Percentiles rank a stretch among this genome's conserved stretches.
phyloP scores from a whole-genome alignment of 2,797 vertebrate species.

The Danio tinwini region DNA sequence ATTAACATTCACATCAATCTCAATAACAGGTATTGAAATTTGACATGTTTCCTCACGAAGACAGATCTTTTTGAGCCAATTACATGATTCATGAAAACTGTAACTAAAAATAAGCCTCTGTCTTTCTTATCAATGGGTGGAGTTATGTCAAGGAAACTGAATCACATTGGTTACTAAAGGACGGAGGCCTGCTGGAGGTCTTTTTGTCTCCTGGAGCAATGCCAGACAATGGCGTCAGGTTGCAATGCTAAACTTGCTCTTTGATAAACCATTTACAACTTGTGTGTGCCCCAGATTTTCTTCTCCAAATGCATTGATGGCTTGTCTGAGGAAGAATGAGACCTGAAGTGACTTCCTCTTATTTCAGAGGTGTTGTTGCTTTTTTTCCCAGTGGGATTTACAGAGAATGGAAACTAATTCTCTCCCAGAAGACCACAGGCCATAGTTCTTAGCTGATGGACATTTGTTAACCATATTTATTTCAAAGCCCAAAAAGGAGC shows the following conservation, averaged over 20 bases:
- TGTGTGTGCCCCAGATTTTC: slow-evolving; percentile 46
- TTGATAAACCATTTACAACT: slow-evolving; percentile 58
- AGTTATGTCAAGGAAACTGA: slow-evolving; percentile 60
- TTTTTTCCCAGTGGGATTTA: slow-evolving; percentile 17
- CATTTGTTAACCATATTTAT: slow-evolving; percentile 7
- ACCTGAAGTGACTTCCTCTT: slow-evolving; percentile 38
- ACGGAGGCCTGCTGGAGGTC: slow-evolving; percentile 54
- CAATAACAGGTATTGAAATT: not conserved
- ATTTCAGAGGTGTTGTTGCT: slow-evolving; percentile 25
- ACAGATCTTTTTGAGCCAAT: not conserved
- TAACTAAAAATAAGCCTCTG: slow-evolving; percentile 1
- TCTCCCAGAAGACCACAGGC: slow-evolving; percentile 24
- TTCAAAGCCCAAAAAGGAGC: slow-evolving; percentile 23
- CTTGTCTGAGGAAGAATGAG: slow-evolving; percentile 42
- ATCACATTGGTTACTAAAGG: slow-evolving; percentile 63
- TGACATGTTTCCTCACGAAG: not conserved
- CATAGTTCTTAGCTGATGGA: slow-evolving; percentile 23
- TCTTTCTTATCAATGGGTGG: not conserved
- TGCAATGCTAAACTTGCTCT: slow-evolving; percentile 56
- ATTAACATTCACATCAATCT: slow-evolving; percentile 1
- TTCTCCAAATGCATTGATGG: slow-evolving; percentile 39
- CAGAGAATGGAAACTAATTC: slow-evolving; percentile 7
- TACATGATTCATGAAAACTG: not conserved
- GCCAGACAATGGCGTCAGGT: slow-evolving; percentile 54
- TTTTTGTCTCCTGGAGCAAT: slow-evolving; percentile 53